Percentiles rank a stretch among this genome's conserved stretches.
Conservation (phyloP, 1,140 invertebrate species). For the Eumaeus atala region DNA sequence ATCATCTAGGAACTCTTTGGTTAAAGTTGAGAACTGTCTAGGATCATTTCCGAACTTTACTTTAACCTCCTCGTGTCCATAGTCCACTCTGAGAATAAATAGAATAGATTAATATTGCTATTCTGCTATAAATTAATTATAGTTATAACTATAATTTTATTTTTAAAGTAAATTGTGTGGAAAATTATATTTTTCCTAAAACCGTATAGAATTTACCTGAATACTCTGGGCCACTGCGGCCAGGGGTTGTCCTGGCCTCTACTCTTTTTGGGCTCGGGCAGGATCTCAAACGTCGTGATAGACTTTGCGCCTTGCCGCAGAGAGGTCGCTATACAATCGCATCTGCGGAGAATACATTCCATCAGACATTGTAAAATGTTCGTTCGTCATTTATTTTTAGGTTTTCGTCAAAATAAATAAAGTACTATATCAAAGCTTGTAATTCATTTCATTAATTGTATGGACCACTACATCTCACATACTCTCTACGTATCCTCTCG, state of each 20-base stretch:
- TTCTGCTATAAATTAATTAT: too few relatives aligned
- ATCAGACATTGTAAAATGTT: neutral
- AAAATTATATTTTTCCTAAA: too few relatives aligned
- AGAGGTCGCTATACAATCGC: slow-evolving; percentile 99
- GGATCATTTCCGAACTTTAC: slow-evolving; percentile 95
- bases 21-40: slow-evolving; percentile 93
- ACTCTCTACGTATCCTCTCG: too few relatives aligned
- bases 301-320: slow-evolving; percentile 96
- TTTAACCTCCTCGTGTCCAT: slow-evolving; percentile 98
- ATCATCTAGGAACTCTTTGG: slow-evolving; percentile 96
- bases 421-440: too few relatives aligned
- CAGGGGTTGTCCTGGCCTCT: slow-evolving; percentile 94
- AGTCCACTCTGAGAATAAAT: slow-evolving; percentile 84
- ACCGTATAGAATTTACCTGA: slow-evolving; percentile 76
- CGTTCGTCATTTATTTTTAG: neutral
- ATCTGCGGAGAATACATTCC: slow-evolving; percentile 57
- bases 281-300: slow-evolving; percentile 97
- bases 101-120: neutral
- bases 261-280: slow-evolving; percentile 90
- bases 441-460: too few relatives aligned
- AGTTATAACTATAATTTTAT: too few relatives aligned
- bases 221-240: slow-evolving; percentile 98
- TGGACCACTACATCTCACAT: too few relatives aligned
- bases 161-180: neutral
- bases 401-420: too few relatives aligned